These are phyloP conservation scores for Ophion ventricosus DNA, from an alignment of 2,888 invertebrate species.

Conservation along the genomic window DNA sequence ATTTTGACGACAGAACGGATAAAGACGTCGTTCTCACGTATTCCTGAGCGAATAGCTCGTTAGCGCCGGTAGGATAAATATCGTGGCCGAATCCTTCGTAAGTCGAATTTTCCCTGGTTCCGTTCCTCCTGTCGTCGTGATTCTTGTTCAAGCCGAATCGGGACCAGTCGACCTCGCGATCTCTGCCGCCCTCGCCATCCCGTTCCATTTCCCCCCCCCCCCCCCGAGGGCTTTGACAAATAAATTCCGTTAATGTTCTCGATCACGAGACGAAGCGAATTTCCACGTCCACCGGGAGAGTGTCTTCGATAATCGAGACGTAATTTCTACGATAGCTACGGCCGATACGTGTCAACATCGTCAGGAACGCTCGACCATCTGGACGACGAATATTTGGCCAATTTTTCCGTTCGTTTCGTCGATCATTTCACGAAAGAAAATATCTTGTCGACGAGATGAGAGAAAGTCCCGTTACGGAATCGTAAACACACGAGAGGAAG, in stretches of 20 bases:
- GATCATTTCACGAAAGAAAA: constrained; percentile 22
- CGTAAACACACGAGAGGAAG: not conserved
- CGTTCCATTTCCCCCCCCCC: constrained; percentile 70
- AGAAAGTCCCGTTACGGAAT: constrained; percentile 23
- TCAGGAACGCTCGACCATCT: constrained; percentile 51
- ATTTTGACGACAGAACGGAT: not conserved
- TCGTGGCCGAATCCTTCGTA: constrained; percentile 91
- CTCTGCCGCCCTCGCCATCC: constrained; percentile 67
- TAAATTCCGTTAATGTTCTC: not conserved
- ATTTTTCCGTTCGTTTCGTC: not conserved
- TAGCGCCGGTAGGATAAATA: constrained; percentile 93
- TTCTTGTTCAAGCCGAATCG: constrained; percentile 84
- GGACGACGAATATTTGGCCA: constrained; percentile 30
- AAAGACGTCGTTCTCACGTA: constrained; percentile 86
- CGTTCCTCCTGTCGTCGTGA: constrained; percentile 82
- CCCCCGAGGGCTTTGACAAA: not conserved
- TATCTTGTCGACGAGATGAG: constrained; percentile 3
- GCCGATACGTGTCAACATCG: constrained; percentile 21
- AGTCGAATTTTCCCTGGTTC: constrained; percentile 88
- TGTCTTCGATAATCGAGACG: not conserved
- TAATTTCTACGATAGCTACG: not conserved
- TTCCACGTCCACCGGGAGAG: not conserved
- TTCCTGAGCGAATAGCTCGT: constrained; percentile 96
- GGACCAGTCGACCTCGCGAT: constrained; percentile 85
- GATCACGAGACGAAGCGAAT: not conserved